phyloP scores from a whole-genome alignment of 2,113 vertebrate genomes.

The Eupsittula cactorum region DNA sequence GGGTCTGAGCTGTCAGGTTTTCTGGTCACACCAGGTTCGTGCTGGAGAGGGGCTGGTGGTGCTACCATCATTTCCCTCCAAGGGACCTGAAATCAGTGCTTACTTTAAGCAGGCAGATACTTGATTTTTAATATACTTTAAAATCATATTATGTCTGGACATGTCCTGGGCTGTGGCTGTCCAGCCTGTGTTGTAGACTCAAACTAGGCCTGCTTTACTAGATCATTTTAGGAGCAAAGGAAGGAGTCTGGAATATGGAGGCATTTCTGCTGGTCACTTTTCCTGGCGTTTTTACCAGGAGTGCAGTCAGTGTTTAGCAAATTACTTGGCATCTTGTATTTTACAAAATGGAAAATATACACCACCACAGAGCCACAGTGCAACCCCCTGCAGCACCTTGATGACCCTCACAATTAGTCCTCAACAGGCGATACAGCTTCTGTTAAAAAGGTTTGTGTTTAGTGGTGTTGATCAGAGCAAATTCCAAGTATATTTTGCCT shows the following conservation, averaged over 20 bases:
- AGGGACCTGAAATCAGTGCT: not conserved
- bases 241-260: not conserved
- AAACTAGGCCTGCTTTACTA: not conserved
- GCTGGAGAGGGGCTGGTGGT: not conserved
- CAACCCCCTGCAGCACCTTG: not conserved
- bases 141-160: not conserved
- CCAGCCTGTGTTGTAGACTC: not conserved
- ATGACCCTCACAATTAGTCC: not conserved
- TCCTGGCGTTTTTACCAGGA: not conserved
- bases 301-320: not conserved
- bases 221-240: not conserved
- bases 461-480: not conserved
- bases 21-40: not conserved
- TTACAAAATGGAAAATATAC: not conserved
- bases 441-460: not conserved
- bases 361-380: not conserved
- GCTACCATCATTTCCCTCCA: not conserved
- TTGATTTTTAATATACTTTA: not conserved
- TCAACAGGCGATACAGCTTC: not conserved
- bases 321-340: not conserved
- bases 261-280: not conserved
- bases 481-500: not conserved
- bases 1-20: not conserved
- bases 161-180: not conserved
- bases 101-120: fast-evolving